Percentiles rank a stretch among this genome's conserved stretches.
Evolutionary conservation across 2,888 invertebrate species (phyloP).

Genomic region (Fragum fragum): DNA sequence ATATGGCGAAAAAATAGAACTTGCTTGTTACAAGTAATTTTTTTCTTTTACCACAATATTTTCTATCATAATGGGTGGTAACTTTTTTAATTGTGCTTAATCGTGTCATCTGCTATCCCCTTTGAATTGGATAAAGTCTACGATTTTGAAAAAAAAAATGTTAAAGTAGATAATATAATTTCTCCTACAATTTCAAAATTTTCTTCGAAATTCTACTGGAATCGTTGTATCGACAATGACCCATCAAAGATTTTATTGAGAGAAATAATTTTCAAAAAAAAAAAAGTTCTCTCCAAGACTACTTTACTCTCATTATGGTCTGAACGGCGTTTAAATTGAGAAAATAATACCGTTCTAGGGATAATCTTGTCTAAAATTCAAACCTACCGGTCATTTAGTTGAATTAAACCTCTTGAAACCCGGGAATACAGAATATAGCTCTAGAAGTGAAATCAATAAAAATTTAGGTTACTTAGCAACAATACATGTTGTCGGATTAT

Average conservation of each 20-base stretch:
- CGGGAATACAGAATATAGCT: background rate
- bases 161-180: no score
- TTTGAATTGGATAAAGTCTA: no score
- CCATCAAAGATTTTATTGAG: no score
- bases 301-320: slow-evolving; percentile 44
- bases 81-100: no score
- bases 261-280: slow-evolving; percentile 33
- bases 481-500: slow-evolving; percentile 16
- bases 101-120: no score
- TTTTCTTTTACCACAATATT: slow-evolving; percentile 3
- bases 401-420: slow-evolving; percentile 51
- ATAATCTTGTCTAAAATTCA: slow-evolving; percentile 55
- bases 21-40: background rate
- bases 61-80: no score
- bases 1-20: background rate
- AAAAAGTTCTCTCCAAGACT: slow-evolving; percentile 38
- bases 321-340: slow-evolving; percentile 52
- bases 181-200: no score
- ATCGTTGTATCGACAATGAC: no score
- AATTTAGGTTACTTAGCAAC: slow-evolving; percentile 44
- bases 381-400: slow-evolving; percentile 60
- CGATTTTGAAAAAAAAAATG: no score
- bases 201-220: no score
- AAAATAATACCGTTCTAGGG: slow-evolving; percentile 57
- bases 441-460: slow-evolving; percentile 33